phyloP scores from a whole-genome alignment of 2,888 invertebrate species.

The Eubasilissa splendida region DNA sequence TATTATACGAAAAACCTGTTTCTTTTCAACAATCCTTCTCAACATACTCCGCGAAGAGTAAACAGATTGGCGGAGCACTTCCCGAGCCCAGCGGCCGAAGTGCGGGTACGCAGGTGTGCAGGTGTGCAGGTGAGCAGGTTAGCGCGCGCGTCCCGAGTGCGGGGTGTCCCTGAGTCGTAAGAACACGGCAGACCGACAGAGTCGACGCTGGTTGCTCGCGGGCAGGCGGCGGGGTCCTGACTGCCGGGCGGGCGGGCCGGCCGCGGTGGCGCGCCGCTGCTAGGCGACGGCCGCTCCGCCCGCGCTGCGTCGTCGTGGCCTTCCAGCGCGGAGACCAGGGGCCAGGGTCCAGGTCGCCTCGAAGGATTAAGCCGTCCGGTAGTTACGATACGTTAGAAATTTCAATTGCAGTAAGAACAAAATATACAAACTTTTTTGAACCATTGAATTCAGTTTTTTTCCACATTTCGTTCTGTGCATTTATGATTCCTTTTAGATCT shows the following conservation, averaged over 20 bases:
- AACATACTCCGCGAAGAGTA: neutral
- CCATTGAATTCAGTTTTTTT: no score
- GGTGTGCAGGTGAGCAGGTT: neutral
- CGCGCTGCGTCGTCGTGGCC: neutral
- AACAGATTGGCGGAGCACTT: neutral
- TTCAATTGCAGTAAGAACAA: no score
- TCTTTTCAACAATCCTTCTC: no score
- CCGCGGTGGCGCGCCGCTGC: neutral
- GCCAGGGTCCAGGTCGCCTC: no score
- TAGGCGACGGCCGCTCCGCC: constrained; percentile 23
- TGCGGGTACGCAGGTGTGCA: neutral
- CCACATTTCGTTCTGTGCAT: no score
- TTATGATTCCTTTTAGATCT: no score
- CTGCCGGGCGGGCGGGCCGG: neutral
- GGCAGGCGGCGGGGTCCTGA: constrained; percentile 13
- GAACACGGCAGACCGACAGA: neutral
- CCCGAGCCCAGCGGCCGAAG: neutral
- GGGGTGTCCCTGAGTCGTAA: neutral
- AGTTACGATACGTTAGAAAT: no score
- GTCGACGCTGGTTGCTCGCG: neutral
- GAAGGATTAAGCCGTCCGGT: no score
- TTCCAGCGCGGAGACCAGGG: neutral
- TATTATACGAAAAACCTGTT: no score
- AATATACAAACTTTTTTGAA: no score
- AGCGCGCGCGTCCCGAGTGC: neutral